phyloP scores from a whole-genome alignment of 64 coral and sea anemone species.

The Acropora tenuis region DNA sequence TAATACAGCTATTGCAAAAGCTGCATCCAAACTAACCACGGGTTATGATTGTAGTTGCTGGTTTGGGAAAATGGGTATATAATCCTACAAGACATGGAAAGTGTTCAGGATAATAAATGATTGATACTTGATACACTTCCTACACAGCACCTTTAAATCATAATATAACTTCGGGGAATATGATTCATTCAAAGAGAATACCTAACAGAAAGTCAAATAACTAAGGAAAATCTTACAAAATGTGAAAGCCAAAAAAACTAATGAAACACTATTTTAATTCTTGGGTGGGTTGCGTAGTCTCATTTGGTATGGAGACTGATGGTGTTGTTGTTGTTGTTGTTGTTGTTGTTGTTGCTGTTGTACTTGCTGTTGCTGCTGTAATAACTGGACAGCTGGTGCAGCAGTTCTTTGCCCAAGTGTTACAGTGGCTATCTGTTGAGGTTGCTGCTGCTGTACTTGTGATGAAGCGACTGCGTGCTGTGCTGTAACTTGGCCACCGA shows the following conservation, averaged over 20 bases:
- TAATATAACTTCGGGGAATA: too few species aligned
- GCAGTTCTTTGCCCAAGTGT: constrained; percentile 22
- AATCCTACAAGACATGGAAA: too few species aligned
- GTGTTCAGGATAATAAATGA: too few species aligned
- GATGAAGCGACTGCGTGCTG: constrained; percentile 27
- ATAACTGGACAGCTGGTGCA: constrained; percentile 1
- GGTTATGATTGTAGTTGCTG: too few species aligned
- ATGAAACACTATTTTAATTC: background rate
- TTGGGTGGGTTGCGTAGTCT: constrained; percentile 57
- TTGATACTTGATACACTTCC: too few species aligned
- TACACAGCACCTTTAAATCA: too few species aligned
- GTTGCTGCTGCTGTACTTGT: constrained; percentile 55
- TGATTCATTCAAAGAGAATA: too few species aligned
- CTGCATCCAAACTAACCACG: too few species aligned
- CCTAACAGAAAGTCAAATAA: background rate
- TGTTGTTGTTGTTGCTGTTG: constrained; percentile 21
- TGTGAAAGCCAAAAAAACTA: background rate
- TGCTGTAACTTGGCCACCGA: constrained; percentile 14
- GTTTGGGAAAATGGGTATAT: too few species aligned
- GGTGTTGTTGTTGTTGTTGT: constrained; percentile 39
- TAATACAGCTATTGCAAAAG: too few species aligned
- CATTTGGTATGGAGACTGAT: constrained; percentile 19
- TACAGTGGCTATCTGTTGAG: constrained; percentile 50
- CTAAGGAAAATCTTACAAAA: background rate
- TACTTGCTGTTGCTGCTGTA: constrained; percentile 55